Base-by-base conservation (phyloP, 1,140 invertebrate species). In the Scaptomyza pallida region DNA sequence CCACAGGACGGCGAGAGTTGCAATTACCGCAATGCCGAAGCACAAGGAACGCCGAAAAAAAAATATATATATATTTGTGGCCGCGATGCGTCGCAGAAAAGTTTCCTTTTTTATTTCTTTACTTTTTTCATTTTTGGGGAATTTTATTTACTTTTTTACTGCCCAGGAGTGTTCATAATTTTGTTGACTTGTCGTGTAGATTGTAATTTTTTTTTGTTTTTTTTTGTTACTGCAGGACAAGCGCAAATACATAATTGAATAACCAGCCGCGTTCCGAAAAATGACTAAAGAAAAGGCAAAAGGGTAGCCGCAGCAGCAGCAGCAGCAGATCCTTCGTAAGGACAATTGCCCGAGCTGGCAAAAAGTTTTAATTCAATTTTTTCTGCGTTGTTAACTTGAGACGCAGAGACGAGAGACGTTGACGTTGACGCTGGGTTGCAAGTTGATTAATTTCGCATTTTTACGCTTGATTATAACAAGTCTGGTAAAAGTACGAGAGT, bases 201-300 rank as follows among this genome's bases (percentile, higher is more conserved):
- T 83, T 85, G 81, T 85, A 89, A 88, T 88, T 88, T 80, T 30
- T 83, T n/a, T n/a, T n/a, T n/a, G n/a, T n/a, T n/a, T n/a, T n/a
- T n/a, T n/a, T n/a, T n/a, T n/a, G n/a, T n/a, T 86, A 85, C 89
- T 80, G 89, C 89, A 83, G 80, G 80, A 90, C 80, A 90, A 88
- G 72, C 82, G 78, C 72, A 86, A 90, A 90, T 86, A 86, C 81
- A 90, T 90, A 90, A 90, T 89, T 90, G 88, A 90, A 90, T 90
- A 82, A 90, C 54, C 37, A 62, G 57, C 35, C 16, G 59, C 41
- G 21, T 35, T 16, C 13, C 35, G 4, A 67, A 60, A 9, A 59
- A 57, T 45, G 59, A 48, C 63, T 45, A 15, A 13, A 19, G 37
- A 48, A 50, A 86, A 13, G 15, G 37, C 43, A 50, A 86, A 81